A percentile compares a stretch with the other conserved stretches of the same genome.
These are phyloP conservation scores for Melospiza melodia DNA, from an alignment of 2,113 vertebrate species.

Conservation along the genomic window DNA sequence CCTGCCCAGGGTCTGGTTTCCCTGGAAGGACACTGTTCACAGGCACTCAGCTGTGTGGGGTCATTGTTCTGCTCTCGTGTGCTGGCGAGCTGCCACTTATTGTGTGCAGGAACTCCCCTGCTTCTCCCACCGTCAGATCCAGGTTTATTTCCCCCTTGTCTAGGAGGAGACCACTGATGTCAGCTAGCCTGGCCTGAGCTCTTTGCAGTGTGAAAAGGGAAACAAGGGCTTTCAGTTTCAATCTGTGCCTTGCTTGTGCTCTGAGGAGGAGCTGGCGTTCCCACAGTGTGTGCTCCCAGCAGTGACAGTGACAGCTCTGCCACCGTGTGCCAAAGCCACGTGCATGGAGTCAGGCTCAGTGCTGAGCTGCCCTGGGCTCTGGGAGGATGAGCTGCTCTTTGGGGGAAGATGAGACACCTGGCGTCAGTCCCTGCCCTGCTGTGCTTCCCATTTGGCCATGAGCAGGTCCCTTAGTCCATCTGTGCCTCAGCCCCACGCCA, in stretches of 20 bases:
- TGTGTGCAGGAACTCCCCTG: background rate
- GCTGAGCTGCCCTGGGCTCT: background rate
- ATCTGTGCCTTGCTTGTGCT: background rate
- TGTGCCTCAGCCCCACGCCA: background rate
- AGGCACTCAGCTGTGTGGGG: background rate
- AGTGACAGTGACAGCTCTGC: background rate
- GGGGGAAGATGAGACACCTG: background rate
- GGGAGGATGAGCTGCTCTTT: background rate
- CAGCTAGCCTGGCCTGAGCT: background rate
- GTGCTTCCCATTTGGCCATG: rapidly evolving
- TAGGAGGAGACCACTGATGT: slow-evolving; percentile 10
- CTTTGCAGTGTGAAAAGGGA: background rate
- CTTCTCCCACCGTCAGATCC: background rate
- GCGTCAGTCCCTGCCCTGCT: background rate
- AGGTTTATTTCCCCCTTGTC: background rate
- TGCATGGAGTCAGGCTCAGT: background rate
- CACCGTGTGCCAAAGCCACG: rapidly evolving
- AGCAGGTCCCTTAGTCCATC: background rate
- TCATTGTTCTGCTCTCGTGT: background rate
- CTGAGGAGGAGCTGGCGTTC: background rate
- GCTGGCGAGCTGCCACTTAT: slow-evolving; percentile 21
- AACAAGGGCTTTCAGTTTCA: slow-evolving; percentile 13
- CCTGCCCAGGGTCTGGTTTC: slow-evolving; percentile 2
- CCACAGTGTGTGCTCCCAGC: rapidly evolving
- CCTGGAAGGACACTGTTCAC: background rate